Percentiles rank a stretch among this genome's conserved stretches.
phyloP scores from a whole-genome alignment of 1,140 invertebrate genomes.

The Heliconius melpomene region DNA sequence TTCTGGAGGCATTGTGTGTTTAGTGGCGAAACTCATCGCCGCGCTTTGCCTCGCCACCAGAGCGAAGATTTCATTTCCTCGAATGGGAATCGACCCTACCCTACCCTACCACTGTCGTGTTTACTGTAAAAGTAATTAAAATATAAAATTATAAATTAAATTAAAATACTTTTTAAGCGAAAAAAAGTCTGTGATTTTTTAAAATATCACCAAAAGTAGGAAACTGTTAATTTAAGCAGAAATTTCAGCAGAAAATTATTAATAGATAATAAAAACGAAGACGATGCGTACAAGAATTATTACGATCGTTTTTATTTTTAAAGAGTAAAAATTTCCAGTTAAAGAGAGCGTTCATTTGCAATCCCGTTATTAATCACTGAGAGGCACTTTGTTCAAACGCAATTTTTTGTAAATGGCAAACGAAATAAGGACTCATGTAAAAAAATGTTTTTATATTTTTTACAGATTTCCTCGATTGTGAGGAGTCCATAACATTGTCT shows the following conservation, averaged over 20 bases:
- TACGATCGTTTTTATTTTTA: conserved; percentile 2
- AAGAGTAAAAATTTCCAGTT: not conserved
- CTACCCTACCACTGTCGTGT: not conserved
- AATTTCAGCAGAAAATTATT: too few species aligned
- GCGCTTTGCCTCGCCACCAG: not conserved
- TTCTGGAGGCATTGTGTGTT: too few species aligned
- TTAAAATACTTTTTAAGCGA: too few species aligned
- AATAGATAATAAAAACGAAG: too few species aligned
- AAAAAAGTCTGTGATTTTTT: too few species aligned
- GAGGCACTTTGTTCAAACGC: not conserved
- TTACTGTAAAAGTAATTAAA: not conserved
- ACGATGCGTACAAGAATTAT: not conserved
- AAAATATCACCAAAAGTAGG: too few species aligned
- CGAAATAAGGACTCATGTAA: not conserved
- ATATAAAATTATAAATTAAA: too few species aligned
- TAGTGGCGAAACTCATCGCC: too few species aligned
- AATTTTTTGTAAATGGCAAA: not conserved
- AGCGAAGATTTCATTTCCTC: not conserved
- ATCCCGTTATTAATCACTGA: not conserved
- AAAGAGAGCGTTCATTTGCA: not conserved
- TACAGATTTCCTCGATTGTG: not conserved
- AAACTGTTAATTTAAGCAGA: too few species aligned
- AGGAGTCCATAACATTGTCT: too few species aligned
- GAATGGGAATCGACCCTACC: not conserved
- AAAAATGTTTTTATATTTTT: not conserved